Evolutionary conservation across 2,888 invertebrate species (phyloP).

Genomic region (Alsophila aescularia): DNA sequence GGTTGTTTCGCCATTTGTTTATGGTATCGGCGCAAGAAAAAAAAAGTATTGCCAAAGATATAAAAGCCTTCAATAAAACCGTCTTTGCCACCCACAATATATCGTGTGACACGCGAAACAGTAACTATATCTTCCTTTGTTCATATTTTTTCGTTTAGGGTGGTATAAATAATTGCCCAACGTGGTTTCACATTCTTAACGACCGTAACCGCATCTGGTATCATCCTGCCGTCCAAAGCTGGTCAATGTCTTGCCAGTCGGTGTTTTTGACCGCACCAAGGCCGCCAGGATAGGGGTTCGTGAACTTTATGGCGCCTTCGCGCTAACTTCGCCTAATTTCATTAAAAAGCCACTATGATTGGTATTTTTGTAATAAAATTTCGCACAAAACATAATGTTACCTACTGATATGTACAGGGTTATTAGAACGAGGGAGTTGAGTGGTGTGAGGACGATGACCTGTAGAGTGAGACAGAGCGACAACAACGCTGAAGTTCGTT

Average conservation of each 20-base stretch:
- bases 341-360: conserved; percentile 11
- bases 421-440: conserved; percentile 78
- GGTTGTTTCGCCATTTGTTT: conserved; percentile 5
- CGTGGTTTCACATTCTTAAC: conserved; percentile 65
- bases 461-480: conserved; percentile 78
- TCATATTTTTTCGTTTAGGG: conserved; percentile 70
- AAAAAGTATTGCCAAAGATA: conserved; percentile 28
- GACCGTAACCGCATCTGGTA: conserved; percentile 63
- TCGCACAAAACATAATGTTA: conserved; percentile 30
- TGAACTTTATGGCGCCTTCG: conserved; percentile 62
- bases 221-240: conserved; percentile 51
- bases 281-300: conserved; percentile 70
- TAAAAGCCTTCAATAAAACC: conserved; percentile 39
- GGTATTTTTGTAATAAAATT: conserved; percentile 7
- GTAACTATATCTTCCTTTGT: conserved; percentile 71
- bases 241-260: conserved; percentile 72
- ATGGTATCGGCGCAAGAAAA: conserved; percentile 9
- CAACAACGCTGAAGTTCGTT: conserved; percentile 82
- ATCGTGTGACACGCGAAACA: conserved; percentile 70
- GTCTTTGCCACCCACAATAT: conserved; percentile 60
- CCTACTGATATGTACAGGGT: conserved; percentile 68
- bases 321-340: conserved; percentile 33
- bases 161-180: conserved; percentile 72
- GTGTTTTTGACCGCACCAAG: conserved; percentile 77
- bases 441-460: conserved; percentile 78